Conservation (phyloP, 2,113 vertebrate species). For the Podarcis muralis region DNA sequence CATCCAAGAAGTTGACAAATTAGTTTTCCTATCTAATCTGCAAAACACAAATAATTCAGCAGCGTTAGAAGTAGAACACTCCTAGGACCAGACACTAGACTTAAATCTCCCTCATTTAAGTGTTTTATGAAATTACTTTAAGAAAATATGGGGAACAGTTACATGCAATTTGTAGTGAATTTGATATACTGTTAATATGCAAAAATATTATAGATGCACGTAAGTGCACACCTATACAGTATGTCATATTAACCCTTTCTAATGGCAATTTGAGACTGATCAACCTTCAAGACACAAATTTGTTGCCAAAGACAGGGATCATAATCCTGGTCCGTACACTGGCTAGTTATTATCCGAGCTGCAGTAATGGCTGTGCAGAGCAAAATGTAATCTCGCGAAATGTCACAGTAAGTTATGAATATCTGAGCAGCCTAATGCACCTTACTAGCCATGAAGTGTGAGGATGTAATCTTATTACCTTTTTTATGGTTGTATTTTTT, state of each 20-base stretch:
- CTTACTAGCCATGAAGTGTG: slow-evolving; percentile 85
- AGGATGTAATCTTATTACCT: slow-evolving; percentile 86
- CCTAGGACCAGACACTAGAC: slow-evolving; percentile 50
- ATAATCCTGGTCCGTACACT: slow-evolving; percentile 72
- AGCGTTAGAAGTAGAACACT: slow-evolving; percentile 58
- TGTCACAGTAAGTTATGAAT: slow-evolving; percentile 87
- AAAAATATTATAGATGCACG: slow-evolving; percentile 68
- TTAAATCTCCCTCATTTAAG: slow-evolving; percentile 70
- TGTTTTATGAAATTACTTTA: slow-evolving; percentile 66
- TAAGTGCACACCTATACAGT: slow-evolving; percentile 56
- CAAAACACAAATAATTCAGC: slow-evolving; percentile 72
- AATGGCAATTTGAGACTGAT: slow-evolving; percentile 80
- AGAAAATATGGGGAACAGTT: slow-evolving; percentile 64
- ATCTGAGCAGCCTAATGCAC: slow-evolving; percentile 85
- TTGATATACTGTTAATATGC: slow-evolving; percentile 73
- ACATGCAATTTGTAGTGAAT: slow-evolving; percentile 45
- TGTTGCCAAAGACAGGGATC: slow-evolving; percentile 80
- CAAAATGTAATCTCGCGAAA: slow-evolving; percentile 85
- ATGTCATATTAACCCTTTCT: slow-evolving; percentile 80
- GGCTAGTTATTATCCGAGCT: slow-evolving; percentile 82
- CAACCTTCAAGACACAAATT: slow-evolving; percentile 84
- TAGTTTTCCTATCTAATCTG: slow-evolving; percentile 73
- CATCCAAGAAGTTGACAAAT: slow-evolving; percentile 72
- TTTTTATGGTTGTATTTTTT: slow-evolving; percentile 88
- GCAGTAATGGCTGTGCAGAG: slow-evolving; percentile 78